These are phyloP conservation scores for Gryllus longicercus DNA, from an alignment of 2,888 invertebrate genomes.

Conservation along the genomic window DNA sequence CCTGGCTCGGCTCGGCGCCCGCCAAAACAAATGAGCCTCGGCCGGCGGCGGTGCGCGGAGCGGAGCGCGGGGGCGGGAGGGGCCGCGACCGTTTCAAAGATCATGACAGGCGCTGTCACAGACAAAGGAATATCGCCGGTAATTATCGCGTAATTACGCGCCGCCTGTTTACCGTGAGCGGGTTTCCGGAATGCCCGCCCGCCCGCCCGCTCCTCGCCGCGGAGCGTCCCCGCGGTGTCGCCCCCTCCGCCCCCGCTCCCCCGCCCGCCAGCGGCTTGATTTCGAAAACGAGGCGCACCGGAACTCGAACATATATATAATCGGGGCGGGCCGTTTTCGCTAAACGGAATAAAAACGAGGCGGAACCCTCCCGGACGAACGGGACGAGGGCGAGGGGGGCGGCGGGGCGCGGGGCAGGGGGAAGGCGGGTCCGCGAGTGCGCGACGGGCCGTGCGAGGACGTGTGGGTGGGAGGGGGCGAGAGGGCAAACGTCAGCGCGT, in stretches of 20 bases:
- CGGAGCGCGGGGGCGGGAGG: no score
- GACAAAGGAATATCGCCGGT: background rate
- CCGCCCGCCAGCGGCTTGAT: background rate
- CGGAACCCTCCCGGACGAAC: background rate
- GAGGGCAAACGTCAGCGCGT: background rate
- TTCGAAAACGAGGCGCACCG: background rate
- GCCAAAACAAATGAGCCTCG: background rate
- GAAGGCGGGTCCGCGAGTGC: no score
- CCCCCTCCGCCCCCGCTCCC: background rate
- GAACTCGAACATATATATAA: background rate
- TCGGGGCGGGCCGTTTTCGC: background rate
- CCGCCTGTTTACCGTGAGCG: constrained; percentile 6
- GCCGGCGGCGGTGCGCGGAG: background rate
- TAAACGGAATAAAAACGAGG: constrained; percentile 6
- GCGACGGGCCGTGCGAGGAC: background rate
- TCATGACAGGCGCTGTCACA: constrained; percentile 2
- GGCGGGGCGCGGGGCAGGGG: background rate
- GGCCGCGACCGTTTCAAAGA: background rate
- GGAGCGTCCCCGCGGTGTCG: no score
- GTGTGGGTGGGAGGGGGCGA: background rate
- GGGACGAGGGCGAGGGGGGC: background rate
- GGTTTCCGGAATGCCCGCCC: background rate
- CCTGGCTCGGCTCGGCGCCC: background rate
- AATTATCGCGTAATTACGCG: constrained; percentile 1
- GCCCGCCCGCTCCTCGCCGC: background rate